Evolutionary conservation across 2,113 vertebrate genomes (phyloP), one percentile per base, ranked within the genome.

Genomic region (Bostrychus sinensis): DNA sequence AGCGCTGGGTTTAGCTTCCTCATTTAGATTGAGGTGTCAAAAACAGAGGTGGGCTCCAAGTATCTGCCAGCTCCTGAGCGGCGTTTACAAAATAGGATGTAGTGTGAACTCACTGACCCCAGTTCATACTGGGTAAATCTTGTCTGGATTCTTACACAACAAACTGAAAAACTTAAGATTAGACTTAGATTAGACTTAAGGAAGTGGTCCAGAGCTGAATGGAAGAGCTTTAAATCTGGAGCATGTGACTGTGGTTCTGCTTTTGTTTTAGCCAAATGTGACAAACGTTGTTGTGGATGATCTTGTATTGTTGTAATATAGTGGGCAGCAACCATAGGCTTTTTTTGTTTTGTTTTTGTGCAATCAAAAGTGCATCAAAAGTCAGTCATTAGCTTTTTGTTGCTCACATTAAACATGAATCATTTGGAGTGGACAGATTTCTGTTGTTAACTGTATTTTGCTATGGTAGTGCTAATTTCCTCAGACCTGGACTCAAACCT

Each of bases 11-110:
- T 69, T 48, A 50, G 59, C 53, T 81, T 75, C 55, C 38, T 65
- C 68, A 19, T 75, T 80, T 74, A 55, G 70, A 72, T 25, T 37
- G 57, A 61, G 48, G 46, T 65, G 60, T 70, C 60, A 71, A 51
- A 14, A 9, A 46, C 75, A 78, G 19, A 64, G 58, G 45, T 59
- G 28, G 72, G 59, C 37, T 11, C 43, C 46, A 72, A 80, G 78
- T 75, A 62, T 57, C 1, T 3, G 20, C 56, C 75, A 26, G 42
- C 43, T 67, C 38, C 59, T 30, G 78, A 77, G 51, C 66, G 72
- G 64, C 63, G 34, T 73, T 64, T 66, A 2, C 26, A 72, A 77
- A 81, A 70, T 45, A 22, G 61, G n/a, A 70, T 37, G 45, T 54
- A 41, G 34, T 34, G 34, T 66, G 75, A 82, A 80, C 72, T 72